Base-by-base conservation (phyloP, 2,797 vertebrate species). In the Yasuhikotakia modesta region DNA sequence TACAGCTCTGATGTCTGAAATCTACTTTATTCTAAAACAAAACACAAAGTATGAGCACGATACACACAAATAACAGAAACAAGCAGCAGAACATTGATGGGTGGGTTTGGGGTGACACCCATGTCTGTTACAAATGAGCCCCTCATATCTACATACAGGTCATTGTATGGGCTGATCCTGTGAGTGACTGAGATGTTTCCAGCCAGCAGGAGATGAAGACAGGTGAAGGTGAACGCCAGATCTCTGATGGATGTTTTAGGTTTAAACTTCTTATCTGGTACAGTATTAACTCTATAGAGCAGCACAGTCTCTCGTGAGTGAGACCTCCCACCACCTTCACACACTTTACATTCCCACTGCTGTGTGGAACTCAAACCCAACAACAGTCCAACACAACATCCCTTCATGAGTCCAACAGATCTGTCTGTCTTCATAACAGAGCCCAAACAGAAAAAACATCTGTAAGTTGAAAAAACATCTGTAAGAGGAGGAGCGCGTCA, bases 281-380 rank as follows among this genome's bases (percentile, higher is more conserved):
- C 73, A 82, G 64, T 68, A 17, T 72, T 14, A 21, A 76, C 72
- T 52, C 53, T 45, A 65, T 45, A 67, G 53, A 61, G 63, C 5
- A 16, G 67, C 67, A 73, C 82, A 79, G 67, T 78, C 55, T 57
- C 87, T 79, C 32, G 24, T 83, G 79, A 72, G 14, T 67, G 43
- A 69, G 83, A 74, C 88, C 91, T 89, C 90, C 89, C 86, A 88
- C 87, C 86, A 85, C 88, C 90, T 89, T 82, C 90, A 89, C 87
- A 90, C 70, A 83, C 84, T 83, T 89, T 87, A 91, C 89, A 91
- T 91, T 91, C 90, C 87, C 79, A 35, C 85, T 81, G 87, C 85
- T 85, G 83, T 88, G 86, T 88, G 86, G 89, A 91, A 90, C 91
- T 64, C 88, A 88, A 89, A 89, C 85, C 78, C 83, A 87, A 93